Conservation (phyloP, 2,113 vertebrate species). For the Elephas maximus region DNA sequence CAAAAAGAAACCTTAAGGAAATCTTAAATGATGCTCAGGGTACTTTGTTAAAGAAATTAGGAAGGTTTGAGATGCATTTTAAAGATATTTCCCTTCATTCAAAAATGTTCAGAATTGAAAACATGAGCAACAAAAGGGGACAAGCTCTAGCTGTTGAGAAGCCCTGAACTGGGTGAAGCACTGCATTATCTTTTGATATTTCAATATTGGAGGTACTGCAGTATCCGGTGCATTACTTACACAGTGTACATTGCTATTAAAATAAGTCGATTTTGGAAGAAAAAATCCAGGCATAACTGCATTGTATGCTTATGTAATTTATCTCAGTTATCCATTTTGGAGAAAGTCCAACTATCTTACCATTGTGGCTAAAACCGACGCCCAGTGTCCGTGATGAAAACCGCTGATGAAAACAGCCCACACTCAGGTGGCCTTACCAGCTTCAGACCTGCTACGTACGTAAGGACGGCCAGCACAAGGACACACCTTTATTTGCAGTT, state of each 20-base stretch:
- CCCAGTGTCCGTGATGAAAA: not conserved
- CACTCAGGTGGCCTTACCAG: not conserved
- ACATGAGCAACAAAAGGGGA: constrained; percentile 2
- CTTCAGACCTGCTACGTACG: not conserved
- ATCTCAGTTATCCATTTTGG: not conserved
- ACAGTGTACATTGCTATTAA: not conserved
- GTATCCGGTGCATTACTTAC: not conserved
- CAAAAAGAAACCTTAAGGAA: not conserved
- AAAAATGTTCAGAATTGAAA: constrained; percentile 55
- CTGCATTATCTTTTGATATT: not conserved
- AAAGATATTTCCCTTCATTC: constrained; percentile 35
- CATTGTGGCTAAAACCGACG: not conserved
- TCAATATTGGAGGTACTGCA: constrained; percentile 7
- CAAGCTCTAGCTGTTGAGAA: constrained; percentile 19
- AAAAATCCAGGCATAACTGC: not conserved
- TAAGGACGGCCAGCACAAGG: accelerated
- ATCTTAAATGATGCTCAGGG: not conserved
- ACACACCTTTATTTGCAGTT: constrained; percentile 91
- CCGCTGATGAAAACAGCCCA: too few relatives aligned
- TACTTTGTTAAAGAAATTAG: constrained; percentile 11
- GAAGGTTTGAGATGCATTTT: constrained; percentile 2
- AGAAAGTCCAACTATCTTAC: not conserved
- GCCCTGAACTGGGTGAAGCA: constrained; percentile 19
- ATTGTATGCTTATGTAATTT: not conserved
- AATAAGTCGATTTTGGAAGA: constrained; percentile 1